Conservation (phyloP, 2,113 vertebrate species). For the Dasyurus viverrinus region DNA sequence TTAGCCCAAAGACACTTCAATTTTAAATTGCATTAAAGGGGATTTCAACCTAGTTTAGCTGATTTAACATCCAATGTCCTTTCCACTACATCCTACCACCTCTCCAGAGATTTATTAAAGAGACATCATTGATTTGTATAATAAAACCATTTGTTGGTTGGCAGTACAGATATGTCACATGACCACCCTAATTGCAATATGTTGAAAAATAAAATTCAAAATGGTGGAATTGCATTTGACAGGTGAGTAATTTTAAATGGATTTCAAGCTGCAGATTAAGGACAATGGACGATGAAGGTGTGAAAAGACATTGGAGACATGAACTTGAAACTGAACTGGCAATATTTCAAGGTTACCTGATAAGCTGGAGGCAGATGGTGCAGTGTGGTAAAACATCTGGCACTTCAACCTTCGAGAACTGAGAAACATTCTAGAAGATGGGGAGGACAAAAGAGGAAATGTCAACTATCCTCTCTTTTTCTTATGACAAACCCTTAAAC, state of each 20-base stretch:
- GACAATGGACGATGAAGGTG: background rate
- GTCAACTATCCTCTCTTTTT: background rate
- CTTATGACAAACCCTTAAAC: background rate
- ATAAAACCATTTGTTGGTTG: background rate
- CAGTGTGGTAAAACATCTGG: conserved; percentile 15
- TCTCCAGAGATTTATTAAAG: background rate
- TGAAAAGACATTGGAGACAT: background rate
- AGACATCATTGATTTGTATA: background rate
- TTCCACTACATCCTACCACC: background rate
- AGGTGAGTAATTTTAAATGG: background rate
- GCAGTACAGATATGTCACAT: background rate
- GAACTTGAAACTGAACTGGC: conserved; percentile 23
- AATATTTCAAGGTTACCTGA: conserved; percentile 21
- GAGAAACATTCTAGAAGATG: background rate
- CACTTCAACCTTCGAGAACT: conserved; percentile 15
- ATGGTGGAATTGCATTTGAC: conserved; percentile 6
- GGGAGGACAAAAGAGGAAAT: background rate
- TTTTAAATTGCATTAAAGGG: background rate
- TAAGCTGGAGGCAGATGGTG: conserved; percentile 36
- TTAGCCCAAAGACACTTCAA: background rate
- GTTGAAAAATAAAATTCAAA: conserved; percentile 21
- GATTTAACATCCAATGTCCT: background rate
- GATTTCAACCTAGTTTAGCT: background rate
- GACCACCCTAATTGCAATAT: conserved; percentile 22
- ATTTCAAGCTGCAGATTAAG: background rate